phyloP scores from a whole-genome alignment of 2,797 vertebrate species.

The Poeciliopsis infans region DNA sequence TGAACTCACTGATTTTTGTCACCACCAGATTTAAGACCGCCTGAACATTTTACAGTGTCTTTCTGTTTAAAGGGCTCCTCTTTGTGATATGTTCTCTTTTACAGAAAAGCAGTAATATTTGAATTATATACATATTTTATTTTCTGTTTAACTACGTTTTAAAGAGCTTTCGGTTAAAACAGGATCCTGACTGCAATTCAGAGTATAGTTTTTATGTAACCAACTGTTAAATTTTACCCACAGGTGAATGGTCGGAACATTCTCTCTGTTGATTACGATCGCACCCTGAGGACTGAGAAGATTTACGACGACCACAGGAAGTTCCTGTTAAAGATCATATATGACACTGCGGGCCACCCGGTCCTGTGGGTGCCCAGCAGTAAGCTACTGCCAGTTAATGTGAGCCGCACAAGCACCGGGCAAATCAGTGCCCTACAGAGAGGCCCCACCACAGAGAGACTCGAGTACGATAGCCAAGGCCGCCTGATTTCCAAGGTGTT shows the following conservation, averaged over 20 bases:
- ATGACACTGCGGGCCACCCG: constrained; percentile 93
- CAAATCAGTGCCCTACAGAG: constrained; percentile 95
- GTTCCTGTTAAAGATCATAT: constrained; percentile 96
- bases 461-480: constrained; percentile 93
- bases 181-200: not conserved
- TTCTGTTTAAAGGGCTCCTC: constrained; percentile 86
- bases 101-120: constrained; percentile 22
- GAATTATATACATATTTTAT: constrained; percentile 50
- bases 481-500: constrained; percentile 93
- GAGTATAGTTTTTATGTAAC: not conserved
- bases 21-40: constrained; percentile 77
- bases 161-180: not conserved
- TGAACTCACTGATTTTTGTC: constrained; percentile 60
- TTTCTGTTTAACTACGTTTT: not conserved
- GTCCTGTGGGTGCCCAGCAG: constrained; percentile 98
- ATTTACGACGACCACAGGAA: constrained; percentile 99
- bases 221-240: constrained; percentile 15
- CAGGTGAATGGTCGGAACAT: constrained; percentile 99
- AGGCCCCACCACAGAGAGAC: constrained; percentile 90
- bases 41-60: constrained; percentile 82
- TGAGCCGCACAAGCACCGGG: constrained; percentile 92
- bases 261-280: constrained; percentile 98
- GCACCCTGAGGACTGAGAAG: constrained; percentile 95
- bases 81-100: constrained; percentile 81
- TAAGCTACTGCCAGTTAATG: constrained; percentile 96